Conservation (phyloP, 2,888 invertebrate species). For the Epicampocera succincta region DNA sequence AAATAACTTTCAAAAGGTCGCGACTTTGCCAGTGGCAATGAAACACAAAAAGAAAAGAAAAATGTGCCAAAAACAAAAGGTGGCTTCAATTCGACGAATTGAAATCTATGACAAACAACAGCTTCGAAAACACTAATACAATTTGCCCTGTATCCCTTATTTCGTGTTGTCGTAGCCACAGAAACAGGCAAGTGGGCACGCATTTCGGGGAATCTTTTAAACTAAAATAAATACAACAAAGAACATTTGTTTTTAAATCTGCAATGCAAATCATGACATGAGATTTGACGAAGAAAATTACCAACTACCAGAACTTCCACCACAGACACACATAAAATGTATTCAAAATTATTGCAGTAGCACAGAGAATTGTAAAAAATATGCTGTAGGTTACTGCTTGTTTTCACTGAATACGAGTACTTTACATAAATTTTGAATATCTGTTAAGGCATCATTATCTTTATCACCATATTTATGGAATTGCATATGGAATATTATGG, state of each 20-base stretch:
- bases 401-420: conserved; percentile 50
- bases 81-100: neutral
- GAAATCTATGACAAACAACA: conserved; percentile 39
- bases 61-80: neutral
- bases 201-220: conserved; percentile 31
- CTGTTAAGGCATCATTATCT: conserved; percentile 22
- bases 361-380: neutral
- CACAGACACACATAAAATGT: neutral
- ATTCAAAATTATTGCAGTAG: neutral
- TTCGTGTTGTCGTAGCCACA: neutral
- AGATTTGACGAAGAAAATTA: conserved; percentile 26
- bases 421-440: conserved; percentile 58
- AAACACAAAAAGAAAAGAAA: neutral
- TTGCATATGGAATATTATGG: conserved; percentile 18
- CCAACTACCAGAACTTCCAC: conserved; percentile 23
- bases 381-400: conserved; percentile 2
- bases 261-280: conserved; percentile 59
- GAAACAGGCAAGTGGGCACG: conserved; percentile 34
- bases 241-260: conserved; percentile 15
- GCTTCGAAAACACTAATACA: neutral
- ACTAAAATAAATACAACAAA: neutral
- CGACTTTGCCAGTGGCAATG: neutral
- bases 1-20: conserved; percentile 17
- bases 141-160: conserved; percentile 20
- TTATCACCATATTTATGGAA: conserved; percentile 9